Conservation (phyloP, 2,888 invertebrate species). For the Polyommatus iphigenia region DNA sequence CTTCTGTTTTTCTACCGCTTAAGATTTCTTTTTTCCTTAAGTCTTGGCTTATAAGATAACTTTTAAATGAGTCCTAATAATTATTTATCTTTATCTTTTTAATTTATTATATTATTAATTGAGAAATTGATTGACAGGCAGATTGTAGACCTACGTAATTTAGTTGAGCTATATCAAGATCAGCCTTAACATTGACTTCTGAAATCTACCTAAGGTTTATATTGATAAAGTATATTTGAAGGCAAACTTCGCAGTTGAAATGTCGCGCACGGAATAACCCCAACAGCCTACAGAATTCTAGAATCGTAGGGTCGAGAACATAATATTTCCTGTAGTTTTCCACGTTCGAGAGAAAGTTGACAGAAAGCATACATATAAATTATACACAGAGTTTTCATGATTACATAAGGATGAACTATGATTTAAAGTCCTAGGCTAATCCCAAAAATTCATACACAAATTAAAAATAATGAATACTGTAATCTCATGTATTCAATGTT, state of each 20-base stretch:
- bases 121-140: no score
- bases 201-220: no score
- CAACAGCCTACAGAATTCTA: background rate
- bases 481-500: no score
- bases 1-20: background rate
- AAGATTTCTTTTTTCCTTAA: background rate
- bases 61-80: no score
- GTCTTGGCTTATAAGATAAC: no score
- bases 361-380: background rate
- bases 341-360: conserved; percentile 3
- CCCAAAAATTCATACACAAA: no score
- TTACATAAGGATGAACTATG: background rate
- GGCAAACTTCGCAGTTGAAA: background rate
- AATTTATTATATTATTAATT: no score
- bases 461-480: no score
- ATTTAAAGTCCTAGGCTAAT: background rate
- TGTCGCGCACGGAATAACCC: background rate
- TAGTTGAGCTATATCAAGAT: no score
- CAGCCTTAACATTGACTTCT: no score
- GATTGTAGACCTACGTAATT: no score
- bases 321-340: background rate
- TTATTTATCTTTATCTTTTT: no score
- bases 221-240: background rate
- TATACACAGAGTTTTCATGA: background rate
- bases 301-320: background rate